Evolutionary conservation across 2,113 vertebrate genomes (phyloP), one percentile per base, ranked within the genome.

Genomic region (Saguinus imperator): DNA sequence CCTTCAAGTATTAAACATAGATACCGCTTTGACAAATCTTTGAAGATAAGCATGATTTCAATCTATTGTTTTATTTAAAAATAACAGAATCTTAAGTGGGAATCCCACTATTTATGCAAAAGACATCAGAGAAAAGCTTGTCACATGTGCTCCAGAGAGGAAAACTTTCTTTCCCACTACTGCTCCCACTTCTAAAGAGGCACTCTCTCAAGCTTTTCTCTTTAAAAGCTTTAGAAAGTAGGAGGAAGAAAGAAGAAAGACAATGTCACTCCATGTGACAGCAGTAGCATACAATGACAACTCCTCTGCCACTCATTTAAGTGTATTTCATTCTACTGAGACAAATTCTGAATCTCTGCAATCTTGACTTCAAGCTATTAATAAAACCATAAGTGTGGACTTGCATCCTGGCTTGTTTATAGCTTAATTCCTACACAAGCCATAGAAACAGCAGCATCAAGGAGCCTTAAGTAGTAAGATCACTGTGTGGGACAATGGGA

Each of bases 11-110:
- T 87, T 85, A 87, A 86, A 90, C 21, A 48, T 35, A 77, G 68
- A 66, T 35, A 50, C 25, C 18, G 76, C 37, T 57, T 66, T 84
- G 83, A 79, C 61, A 45, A 95, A 35, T 73, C 72, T 81, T 83
- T 75, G 89, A 89, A 86, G 82, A 82, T 25, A 87, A 86, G 82
- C 10, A n/a, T 37, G 2, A 32, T 79, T 96, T 91, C 68, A 8
- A 68, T 89, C 66, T 66, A 66, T 45, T 94, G 75, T 96, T 94
- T 87, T 93, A 82, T 68, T 94, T 77, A 91, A 94, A 68, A 94
- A 72, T n/a, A 87, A 76, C 45, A 76, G n/a, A 92, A 9, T 68
- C 61, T 89, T 86, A 70, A 45, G 64, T 87, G 93, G 83, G 68
- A 91, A 91, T 80, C 35, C 79, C 50, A 87, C 48, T 79, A 52